phyloP scores from a whole-genome alignment of 2,113 vertebrate genomes.

The Albula goreensis region DNA sequence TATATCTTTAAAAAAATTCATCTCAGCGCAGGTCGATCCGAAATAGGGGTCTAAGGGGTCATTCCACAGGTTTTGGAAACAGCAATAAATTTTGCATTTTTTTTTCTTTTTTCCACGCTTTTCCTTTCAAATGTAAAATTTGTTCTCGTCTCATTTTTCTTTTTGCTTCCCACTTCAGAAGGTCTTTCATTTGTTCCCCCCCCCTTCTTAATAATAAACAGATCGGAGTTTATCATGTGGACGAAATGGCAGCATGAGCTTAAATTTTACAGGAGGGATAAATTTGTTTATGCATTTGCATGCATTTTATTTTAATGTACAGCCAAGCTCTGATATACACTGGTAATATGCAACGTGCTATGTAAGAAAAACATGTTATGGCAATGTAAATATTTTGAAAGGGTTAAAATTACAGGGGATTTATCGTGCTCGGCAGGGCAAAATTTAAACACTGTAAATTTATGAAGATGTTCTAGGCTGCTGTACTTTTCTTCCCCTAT shows the following conservation, averaged over 20 bases:
- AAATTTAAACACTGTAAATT: neutral
- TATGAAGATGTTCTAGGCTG: neutral
- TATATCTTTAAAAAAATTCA: slow-evolving; percentile 97
- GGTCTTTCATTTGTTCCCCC: slow-evolving; percentile 63
- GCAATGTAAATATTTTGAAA: slow-evolving; percentile 61
- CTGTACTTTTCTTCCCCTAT: neutral
- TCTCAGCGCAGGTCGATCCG: slow-evolving; percentile 94
- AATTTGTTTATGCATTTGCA: slow-evolving; percentile 59
- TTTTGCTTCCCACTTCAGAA: slow-evolving; percentile 44
- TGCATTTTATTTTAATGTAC: slow-evolving; percentile 56
- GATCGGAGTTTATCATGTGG: slow-evolving; percentile 38
- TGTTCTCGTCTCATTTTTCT: slow-evolving; percentile 61
- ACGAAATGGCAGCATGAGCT: slow-evolving; percentile 54
- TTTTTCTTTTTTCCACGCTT: slow-evolving; percentile 56
- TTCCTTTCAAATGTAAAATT: slow-evolving; percentile 75
- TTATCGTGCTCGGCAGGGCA: neutral
- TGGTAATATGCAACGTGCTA: slow-evolving; percentile 45
- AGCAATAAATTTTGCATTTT: slow-evolving; percentile 66
- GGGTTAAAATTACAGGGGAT: slow-evolving; percentile 2
- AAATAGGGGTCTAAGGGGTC: slow-evolving; percentile 94
- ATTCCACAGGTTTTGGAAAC: slow-evolving; percentile 89
- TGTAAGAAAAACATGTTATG: slow-evolving; percentile 53
- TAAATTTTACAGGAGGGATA: slow-evolving; percentile 57
- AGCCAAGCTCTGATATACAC: slow-evolving; percentile 44
- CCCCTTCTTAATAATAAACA: slow-evolving; percentile 57